A percentile compares a stretch with the other conserved stretches of the same genome.
Conservation (phyloP, 2,888 invertebrate genomes). For the Agrotis segetum region DNA sequence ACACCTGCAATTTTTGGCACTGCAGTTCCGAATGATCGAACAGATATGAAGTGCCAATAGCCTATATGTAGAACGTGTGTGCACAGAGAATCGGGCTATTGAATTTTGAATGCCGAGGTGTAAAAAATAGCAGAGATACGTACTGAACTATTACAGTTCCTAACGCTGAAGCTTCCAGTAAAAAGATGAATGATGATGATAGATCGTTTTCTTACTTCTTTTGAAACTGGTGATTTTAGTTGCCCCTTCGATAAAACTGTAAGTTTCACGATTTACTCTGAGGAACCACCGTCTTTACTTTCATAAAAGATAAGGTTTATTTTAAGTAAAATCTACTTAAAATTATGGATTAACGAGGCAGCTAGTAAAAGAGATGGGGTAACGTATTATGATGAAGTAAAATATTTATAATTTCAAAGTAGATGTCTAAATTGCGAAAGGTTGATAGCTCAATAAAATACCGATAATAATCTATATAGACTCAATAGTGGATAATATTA, state of each 20-base stretch:
- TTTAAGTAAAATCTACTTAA: neutral
- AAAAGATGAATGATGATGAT: slow-evolving; percentile 56
- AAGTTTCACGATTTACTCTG: slow-evolving; percentile 18
- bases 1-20: slow-evolving; percentile 76
- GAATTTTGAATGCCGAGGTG: slow-evolving; percentile 47
- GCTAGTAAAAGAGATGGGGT: slow-evolving; percentile 6
- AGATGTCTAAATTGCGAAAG: slow-evolving; percentile 41
- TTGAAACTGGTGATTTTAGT: slow-evolving; percentile 43
- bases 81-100: slow-evolving; percentile 30
- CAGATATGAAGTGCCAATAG: slow-evolving; percentile 59
- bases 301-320: slow-evolving; percentile 3
- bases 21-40: slow-evolving; percentile 60
- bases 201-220: slow-evolving; percentile 50
- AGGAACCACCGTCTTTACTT: neutral
- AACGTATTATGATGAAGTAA: slow-evolving; percentile 24
- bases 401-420: slow-evolving; percentile 39
- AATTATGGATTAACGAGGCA: no score
- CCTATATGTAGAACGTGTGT: slow-evolving; percentile 26
- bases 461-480: slow-evolving; percentile 62
- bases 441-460: slow-evolving; percentile 55
- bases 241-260: slow-evolving; percentile 25
- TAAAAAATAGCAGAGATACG: slow-evolving; percentile 52
- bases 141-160: slow-evolving; percentile 47
- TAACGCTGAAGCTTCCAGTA: slow-evolving; percentile 37
- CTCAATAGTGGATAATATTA: slow-evolving; percentile 64